Base-by-base conservation (phyloP, 2,113 vertebrate species). In the Trichechus manatus region DNA sequence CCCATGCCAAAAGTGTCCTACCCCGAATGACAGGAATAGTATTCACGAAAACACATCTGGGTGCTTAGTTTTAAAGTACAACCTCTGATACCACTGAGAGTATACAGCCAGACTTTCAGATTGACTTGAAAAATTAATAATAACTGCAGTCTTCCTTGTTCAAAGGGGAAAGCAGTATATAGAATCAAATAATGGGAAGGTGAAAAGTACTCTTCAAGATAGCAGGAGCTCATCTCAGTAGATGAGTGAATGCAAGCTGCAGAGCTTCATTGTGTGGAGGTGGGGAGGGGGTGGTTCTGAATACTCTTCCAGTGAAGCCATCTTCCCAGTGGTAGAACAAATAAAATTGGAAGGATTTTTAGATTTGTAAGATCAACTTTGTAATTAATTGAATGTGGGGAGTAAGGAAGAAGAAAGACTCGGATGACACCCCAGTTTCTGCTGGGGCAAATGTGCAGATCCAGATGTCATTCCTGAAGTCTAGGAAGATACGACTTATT, bases 261-360 rank as follows among this genome's bases (percentile, higher is more conserved):
- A 74, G 64, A 33, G 17, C 61, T 29, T n/a, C 1, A 2, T 6
- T 0, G 9, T 6, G 25, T 3, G 23, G 9, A 27, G 6, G 0
- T 0, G 2, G 47, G 56, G 77, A 36, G 4, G 6, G 77, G 33
- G 8, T 13, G 0, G 61, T 42, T 64, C 70, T 39, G 75, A 6
- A 22, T 29, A 14, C 33, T 29, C 5, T n/a, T 11, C 56, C 25
- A 0, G 2, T 9, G 2, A 29, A n/a, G 8, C 44, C 79, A 4
- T 31, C 39, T 47, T 31, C 5, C n/a, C 70, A 0, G 7, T 9
- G 50, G 61, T 6, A 2, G 8, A 27, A 33, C 61, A 33, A 27
- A 10, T 3, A 15, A 93, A 64, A 6, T 2, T 6, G 9, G 42
- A 33, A 44, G 66, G 27, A 1, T 23, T 59, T 19, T 33, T 14